Conservation (phyloP, 2,113 vertebrate genomes). For the Anas platyrhynchos region DNA sequence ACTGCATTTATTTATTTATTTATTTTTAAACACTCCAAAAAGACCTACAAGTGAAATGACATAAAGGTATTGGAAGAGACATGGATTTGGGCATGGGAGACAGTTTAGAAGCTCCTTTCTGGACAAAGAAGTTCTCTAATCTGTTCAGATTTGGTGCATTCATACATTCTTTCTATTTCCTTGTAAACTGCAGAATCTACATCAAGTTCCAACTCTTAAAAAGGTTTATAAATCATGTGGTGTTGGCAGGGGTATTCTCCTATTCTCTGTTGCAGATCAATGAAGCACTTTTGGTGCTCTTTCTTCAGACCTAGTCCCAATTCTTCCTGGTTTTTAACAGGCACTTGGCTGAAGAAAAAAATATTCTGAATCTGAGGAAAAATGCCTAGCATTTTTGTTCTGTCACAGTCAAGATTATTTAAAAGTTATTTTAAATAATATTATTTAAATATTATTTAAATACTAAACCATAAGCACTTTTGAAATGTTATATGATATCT, state of each 20-base stretch:
- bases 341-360: not conserved
- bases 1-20: not conserved
- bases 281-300: not conserved
- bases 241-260: not conserved
- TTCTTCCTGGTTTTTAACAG: not conserved
- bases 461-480: not conserved
- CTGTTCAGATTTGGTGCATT: not conserved
- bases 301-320: not conserved
- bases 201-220: not conserved
- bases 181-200: not conserved
- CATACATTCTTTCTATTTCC: not conserved
- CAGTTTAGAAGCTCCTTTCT: not conserved
- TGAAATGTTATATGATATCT: not conserved
- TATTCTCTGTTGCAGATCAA: rapidly evolving
- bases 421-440: not conserved
- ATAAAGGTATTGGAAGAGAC: not conserved
- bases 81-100: not conserved
- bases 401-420: not conserved
- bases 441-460: too few relatives aligned
- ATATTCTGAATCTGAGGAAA: not conserved
- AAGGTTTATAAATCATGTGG: not conserved
- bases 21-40: not conserved
- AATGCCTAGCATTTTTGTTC: not conserved
- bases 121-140: not conserved
- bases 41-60: not conserved